Evolutionary conservation across 2,797 vertebrate genomes (phyloP).

Genomic region (Spinus olivaceus): DNA sequence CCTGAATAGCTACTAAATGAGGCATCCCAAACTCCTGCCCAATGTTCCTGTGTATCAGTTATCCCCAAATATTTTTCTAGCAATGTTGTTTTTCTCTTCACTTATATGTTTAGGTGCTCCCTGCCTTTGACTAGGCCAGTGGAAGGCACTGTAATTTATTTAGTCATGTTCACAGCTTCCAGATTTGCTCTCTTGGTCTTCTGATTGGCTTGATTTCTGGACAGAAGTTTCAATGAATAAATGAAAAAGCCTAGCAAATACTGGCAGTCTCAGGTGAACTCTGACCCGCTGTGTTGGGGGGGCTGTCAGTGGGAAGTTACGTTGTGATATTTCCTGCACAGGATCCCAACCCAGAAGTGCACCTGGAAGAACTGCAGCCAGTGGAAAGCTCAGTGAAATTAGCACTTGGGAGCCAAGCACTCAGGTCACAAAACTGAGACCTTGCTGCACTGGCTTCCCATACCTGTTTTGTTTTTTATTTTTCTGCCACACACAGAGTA

Average conservation of each 20-base stretch:
- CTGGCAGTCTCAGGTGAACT: neutral
- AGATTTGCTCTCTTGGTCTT: neutral
- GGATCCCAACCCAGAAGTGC: neutral
- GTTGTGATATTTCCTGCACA: neutral
- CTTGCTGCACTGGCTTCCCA: neutral
- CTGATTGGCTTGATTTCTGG: constrained; percentile 1
- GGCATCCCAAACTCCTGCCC: neutral
- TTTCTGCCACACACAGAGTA: neutral
- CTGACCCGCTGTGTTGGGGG: neutral
- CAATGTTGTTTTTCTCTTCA: neutral
- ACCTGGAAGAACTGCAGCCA: neutral
- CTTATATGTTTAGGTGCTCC: neutral
- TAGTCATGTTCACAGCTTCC: neutral
- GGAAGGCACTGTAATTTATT: neutral
- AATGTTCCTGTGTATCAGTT: neutral
- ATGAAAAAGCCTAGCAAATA: neutral
- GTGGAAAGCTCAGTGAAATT: neutral
- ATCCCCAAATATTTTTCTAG: neutral
- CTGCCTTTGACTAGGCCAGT: neutral
- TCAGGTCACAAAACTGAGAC: neutral
- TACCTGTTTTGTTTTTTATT: neutral
- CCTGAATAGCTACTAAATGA: neutral
- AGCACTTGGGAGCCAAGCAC: neutral
- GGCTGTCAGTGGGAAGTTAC: neutral
- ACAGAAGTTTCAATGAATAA: neutral